Conservation (phyloP, 1,140 invertebrate species). For the Drosophila ohnishii region DNA sequence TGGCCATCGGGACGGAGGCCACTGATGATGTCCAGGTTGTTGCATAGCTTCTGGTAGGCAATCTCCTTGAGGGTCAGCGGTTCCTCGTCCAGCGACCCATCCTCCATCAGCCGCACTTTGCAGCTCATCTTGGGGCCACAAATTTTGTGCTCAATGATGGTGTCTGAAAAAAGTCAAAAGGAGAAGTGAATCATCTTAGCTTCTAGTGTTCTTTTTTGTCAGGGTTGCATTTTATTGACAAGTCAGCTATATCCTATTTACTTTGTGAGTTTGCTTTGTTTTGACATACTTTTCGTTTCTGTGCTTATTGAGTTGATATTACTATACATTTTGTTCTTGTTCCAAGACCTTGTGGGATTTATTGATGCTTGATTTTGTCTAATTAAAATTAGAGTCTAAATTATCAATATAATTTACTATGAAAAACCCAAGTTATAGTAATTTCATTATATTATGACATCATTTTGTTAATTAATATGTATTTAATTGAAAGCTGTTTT, state of each 20-base stretch:
- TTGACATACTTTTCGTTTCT: not conserved
- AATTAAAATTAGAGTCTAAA: not conserved
- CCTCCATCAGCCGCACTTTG: conserved; percentile 82
- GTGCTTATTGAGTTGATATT: not conserved
- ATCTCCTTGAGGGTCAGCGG: conserved; percentile 85
- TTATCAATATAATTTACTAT: not conserved
- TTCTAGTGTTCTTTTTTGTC: not conserved
- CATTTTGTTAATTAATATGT: conserved; percentile 1
- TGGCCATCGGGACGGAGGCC: conserved; percentile 37
- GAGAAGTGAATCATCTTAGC: not conserved
- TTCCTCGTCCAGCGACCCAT: conserved; percentile 79
- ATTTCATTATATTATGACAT: conserved; percentile 1
- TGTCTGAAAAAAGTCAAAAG: conserved; percentile 18
- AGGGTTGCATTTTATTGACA: not conserved
- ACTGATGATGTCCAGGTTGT: conserved; percentile 86
- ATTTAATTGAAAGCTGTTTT: conserved; percentile 16
- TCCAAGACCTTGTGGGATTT: not conserved
- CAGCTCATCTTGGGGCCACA: conserved; percentile 74
- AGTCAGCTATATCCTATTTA: not conserved
- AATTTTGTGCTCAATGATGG: conserved; percentile 2
- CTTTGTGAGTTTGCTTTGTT: not conserved
- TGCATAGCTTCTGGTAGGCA: conserved; percentile 86
- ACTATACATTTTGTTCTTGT: not conserved
- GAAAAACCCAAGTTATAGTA: not conserved
- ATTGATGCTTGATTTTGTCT: not conserved